Percentiles rank a stretch among this genome's conserved stretches.
Conservation (phyloP, 2,797 vertebrate species). For the Clarias fuscus region DNA sequence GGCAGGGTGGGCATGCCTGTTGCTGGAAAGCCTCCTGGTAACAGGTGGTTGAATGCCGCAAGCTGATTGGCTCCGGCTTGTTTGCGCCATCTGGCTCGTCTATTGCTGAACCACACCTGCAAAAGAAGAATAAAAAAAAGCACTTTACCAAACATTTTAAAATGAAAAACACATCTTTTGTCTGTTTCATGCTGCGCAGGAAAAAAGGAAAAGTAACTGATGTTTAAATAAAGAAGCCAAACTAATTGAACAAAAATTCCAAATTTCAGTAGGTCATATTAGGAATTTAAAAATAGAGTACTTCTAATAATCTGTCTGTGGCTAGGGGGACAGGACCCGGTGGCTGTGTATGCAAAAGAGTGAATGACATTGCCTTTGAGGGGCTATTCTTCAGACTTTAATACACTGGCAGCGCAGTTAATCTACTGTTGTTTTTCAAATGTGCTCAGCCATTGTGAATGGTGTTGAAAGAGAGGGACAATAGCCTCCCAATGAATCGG, state of each 20-base stretch:
- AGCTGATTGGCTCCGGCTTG: slow-evolving; percentile 96
- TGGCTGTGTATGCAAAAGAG: slow-evolving; percentile 59
- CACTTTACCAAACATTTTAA: not conserved
- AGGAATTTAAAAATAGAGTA: slow-evolving; percentile 27
- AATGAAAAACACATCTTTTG: not conserved
- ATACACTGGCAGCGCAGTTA: slow-evolving; percentile 69
- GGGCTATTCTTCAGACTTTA: slow-evolving; percentile 64
- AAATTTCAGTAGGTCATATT: slow-evolving; percentile 42
- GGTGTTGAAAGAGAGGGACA: slow-evolving; percentile 61
- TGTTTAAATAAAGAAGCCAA: not conserved
- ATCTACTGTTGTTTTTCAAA: slow-evolving; percentile 70
- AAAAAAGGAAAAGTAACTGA: not conserved
- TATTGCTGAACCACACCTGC: slow-evolving; percentile 98
- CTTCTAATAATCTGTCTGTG: slow-evolving; percentile 57
- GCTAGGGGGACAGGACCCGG: slow-evolving; percentile 54
- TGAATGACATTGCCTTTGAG: slow-evolving; percentile 62
- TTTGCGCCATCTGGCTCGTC: slow-evolving; percentile 93
- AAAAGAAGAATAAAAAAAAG: not conserved
- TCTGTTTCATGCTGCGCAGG: not conserved
- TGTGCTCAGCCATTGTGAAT: slow-evolving; percentile 62
- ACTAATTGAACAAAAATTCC: not conserved
- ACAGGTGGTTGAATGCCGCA: slow-evolving; percentile 92
- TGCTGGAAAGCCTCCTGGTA: slow-evolving; percentile 91
- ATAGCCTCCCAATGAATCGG: slow-evolving; percentile 61
- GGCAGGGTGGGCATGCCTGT: slow-evolving; percentile 90